A percentile compares a stretch with the other conserved stretches of the same genome.
These are phyloP conservation scores for Rhinoptilus africanus DNA, from an alignment of 2,113 vertebrate genomes.

Conservation along the genomic window DNA sequence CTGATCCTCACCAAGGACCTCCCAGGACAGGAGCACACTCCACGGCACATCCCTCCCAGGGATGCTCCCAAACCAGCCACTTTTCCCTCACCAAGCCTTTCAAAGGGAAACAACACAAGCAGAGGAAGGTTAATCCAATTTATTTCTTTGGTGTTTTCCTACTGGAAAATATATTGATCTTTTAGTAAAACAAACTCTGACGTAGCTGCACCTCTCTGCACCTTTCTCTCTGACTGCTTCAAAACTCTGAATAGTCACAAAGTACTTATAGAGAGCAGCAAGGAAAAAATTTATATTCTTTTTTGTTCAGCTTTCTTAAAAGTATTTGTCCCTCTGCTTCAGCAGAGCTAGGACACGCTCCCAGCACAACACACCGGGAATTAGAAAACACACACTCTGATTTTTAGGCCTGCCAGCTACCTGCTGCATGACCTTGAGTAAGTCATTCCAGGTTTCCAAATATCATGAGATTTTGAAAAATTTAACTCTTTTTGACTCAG, in stretches of 20 bases:
- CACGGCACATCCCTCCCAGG: neutral
- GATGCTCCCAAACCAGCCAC: neutral
- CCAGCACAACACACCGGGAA: fast-evolving
- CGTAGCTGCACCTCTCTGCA: neutral
- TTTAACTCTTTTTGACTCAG: neutral
- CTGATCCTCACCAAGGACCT: neutral
- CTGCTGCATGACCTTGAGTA: neutral
- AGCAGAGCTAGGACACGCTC: neutral
- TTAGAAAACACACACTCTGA: neutral
- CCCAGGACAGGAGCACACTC: neutral
- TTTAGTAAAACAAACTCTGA: neutral
- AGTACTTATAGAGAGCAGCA: neutral
- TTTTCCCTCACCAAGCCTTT: neutral
- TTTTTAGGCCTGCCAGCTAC: neutral
- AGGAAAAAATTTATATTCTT: neutral
- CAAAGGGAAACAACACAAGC: neutral
- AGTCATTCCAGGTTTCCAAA: neutral
- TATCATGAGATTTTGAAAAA: neutral
- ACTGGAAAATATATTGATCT: neutral
- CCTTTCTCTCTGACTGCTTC: neutral
- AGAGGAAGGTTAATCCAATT: neutral
- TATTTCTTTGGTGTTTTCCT: neutral
- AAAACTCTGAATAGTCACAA: neutral
- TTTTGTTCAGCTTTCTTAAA: neutral
- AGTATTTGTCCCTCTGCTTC: neutral